Evolutionary conservation across 2,113 vertebrate genomes (phyloP), one percentile per base, ranked within the genome.

Genomic region (Anolis sagrei): DNA sequence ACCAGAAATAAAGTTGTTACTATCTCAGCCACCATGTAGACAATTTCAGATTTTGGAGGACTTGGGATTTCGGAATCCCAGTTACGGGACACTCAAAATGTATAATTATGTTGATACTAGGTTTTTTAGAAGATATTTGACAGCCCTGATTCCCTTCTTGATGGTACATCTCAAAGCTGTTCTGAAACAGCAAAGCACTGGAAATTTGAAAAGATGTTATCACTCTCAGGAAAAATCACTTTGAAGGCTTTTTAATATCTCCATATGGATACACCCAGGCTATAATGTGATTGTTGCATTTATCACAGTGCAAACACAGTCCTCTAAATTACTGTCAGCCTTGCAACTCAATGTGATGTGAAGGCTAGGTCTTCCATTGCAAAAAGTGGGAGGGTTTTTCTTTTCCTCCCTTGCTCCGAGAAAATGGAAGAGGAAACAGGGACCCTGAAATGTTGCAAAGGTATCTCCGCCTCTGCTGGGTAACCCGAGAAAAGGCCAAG

Each of bases 391-490:
- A 68, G 8, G 62, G 25, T 25, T 68, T 36, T 68, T 68, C 7
- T 48, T 21, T 11, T 3, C 6, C 19, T 51, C 13, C 2, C 10
- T 82, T 82, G 48, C 21, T 72, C 32, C 64, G 3, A 68, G 23
- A 10, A 54, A 72, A 54, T 58, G 23, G 66, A 54, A 54, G 54
- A 13, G 70, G 68, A 54, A 72, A 5, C 21, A 82, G n/a, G 36
- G 80, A 72, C 11, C 25, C n/a, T 34, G 25, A 70, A 29, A 29
- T 10, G 27, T 18, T 21, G 32, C 51, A 19, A 27, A 21, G n/a
- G 3, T 49, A 1, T 3, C 10, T 10, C 7, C 1, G 6, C 11
- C 21, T 1, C 14, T 8, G 3, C 27, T 9, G 7, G 3, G 13
- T 32, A 21, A 81, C 27, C 2, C 19, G 51, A 16, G 7, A 5